Evolutionary conservation across 1,140 invertebrate genomes (phyloP).

Genomic region (Belonocnema kinseyi): DNA sequence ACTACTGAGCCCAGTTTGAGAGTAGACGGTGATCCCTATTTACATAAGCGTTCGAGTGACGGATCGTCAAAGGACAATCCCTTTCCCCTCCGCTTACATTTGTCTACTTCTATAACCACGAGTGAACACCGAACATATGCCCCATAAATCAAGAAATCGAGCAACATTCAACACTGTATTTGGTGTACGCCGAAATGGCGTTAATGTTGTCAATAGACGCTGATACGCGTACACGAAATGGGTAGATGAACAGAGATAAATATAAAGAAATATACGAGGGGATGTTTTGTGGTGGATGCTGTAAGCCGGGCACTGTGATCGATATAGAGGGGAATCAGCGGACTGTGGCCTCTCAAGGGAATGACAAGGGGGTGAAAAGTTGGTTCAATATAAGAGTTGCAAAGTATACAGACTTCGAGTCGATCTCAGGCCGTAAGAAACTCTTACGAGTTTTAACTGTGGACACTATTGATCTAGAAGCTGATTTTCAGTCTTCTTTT

Average conservation of each 20-base stretch:
- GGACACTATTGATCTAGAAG: slow-evolving; percentile 33
- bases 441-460: not conserved
- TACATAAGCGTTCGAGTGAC: slow-evolving; percentile 12
- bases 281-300: slow-evolving; percentile 43
- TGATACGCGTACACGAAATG: not conserved
- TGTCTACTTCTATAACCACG: too few species aligned
- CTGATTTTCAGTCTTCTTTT: slow-evolving; percentile 1
- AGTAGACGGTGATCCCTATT: not conserved
- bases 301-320: slow-evolving; percentile 60
- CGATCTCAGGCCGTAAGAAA: not conserved
- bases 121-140: not conserved
- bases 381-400: slow-evolving; percentile 9
- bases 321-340: slow-evolving; percentile 62
- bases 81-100: not conserved
- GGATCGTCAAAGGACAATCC: slow-evolving; percentile 19
- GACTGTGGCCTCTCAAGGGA: slow-evolving; percentile 44
- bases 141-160: slow-evolving; percentile 14
- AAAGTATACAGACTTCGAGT: slow-evolving; percentile 3
- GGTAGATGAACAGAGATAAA: not conserved
- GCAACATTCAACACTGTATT: not conserved
- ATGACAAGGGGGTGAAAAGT: slow-evolving; percentile 41
- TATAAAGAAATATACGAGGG: slow-evolving; percentile 40
- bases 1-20: not conserved
- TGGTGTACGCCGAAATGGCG: not conserved
- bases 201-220: not conserved